phyloP scores from a whole-genome alignment of 2,888 invertebrate species.

The Lysandra coridon region DNA sequence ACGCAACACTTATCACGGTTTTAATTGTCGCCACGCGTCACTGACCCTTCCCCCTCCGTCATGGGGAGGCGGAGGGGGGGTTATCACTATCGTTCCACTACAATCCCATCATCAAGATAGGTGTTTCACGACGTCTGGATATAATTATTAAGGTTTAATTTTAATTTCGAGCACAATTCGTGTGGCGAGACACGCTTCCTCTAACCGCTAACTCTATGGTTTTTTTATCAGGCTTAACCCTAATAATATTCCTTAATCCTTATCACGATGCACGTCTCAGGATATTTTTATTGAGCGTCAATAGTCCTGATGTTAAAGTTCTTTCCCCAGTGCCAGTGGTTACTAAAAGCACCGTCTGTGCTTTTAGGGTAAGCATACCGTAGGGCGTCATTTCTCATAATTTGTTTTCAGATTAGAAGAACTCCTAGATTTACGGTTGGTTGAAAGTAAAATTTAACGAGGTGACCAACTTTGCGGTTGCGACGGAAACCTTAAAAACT shows the following conservation, averaged over 20 bases:
- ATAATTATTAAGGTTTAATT: constrained; percentile 9
- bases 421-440: background rate
- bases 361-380: background rate
- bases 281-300: background rate
- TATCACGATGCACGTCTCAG: too few relatives aligned
- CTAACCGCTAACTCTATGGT: too few relatives aligned
- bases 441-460: background rate
- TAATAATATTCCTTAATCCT: too few relatives aligned
- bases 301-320: background rate
- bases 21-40: constrained; percentile 79
- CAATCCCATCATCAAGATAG: background rate
- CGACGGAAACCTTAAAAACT: constrained; percentile 6
- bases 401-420: background rate
- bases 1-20: constrained; percentile 79
- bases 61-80: background rate
- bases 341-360: background rate
- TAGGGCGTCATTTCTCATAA: background rate
- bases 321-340: background rate
- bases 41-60: constrained; percentile 57
- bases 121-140: background rate
- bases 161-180: background rate
- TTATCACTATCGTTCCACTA: background rate
- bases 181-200: background rate
- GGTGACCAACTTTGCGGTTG: background rate
- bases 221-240: too few relatives aligned